Evolutionary conservation across 2,888 invertebrate species (phyloP).

Genomic region (Lepetodrilus schrolli): DNA sequence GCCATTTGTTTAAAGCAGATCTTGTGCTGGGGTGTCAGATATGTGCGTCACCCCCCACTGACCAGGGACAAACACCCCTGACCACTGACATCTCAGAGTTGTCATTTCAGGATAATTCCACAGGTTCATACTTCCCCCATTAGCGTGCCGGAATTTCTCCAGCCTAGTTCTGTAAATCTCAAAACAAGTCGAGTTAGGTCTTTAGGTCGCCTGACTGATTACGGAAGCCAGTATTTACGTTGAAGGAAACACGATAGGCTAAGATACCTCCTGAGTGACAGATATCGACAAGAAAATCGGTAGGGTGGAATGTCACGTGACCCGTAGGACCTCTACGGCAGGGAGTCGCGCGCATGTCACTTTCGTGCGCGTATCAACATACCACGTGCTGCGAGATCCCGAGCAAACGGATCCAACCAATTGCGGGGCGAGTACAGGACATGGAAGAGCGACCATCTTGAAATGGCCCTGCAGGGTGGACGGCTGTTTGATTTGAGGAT

Average conservation of each 20-base stretch:
- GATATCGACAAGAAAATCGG: background rate
- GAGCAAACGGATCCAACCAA: conserved; percentile 12
- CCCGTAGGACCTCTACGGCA: background rate
- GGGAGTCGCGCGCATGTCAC: conserved; percentile 4
- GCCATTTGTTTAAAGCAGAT: background rate
- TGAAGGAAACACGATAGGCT: background rate
- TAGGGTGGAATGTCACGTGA: conserved; percentile 18
- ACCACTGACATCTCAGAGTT: background rate
- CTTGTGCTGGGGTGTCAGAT: background rate
- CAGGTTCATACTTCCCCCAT: background rate
- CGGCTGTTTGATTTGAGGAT: background rate
- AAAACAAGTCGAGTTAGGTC: background rate
- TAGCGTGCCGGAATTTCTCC: background rate
- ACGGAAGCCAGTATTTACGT: background rate
- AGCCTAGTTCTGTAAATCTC: background rate
- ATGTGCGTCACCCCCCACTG: background rate
- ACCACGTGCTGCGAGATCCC: conserved; percentile 8
- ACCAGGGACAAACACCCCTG: background rate
- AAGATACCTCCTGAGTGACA: background rate
- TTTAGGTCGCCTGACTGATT: background rate
- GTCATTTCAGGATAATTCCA: background rate
- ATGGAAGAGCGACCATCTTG: background rate
- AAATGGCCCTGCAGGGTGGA: background rate
- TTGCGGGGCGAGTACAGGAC: background rate
- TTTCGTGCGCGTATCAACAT: conserved; percentile 10